These are phyloP conservation scores for Blastobasis lacticolella DNA, from an alignment of 2,888 invertebrate genomes.

Conservation along the genomic window DNA sequence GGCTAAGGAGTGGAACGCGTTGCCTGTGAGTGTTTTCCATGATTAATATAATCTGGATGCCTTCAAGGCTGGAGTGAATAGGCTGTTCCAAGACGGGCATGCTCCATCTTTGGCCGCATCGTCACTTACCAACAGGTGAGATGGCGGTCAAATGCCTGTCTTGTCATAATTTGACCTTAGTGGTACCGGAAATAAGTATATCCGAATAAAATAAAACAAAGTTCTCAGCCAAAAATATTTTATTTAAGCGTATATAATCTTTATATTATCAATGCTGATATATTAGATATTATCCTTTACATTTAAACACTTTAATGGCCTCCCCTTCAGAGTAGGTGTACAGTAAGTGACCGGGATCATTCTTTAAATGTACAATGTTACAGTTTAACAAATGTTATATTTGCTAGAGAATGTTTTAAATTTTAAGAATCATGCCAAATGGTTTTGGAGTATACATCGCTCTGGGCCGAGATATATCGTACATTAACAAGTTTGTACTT, in stretches of 20 bases:
- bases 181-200: no score
- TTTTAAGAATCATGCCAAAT: slow-evolving; percentile 35
- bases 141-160: no score
- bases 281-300: slow-evolving; percentile 65
- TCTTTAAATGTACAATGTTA: slow-evolving; percentile 39
- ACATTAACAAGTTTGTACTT: slow-evolving; percentile 63
- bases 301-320: slow-evolving; percentile 65
- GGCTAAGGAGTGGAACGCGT: no score
- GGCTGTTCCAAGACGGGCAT: no score
- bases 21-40: no score
- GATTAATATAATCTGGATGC: no score
- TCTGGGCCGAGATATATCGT: slow-evolving; percentile 50
- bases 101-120: no score
- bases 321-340: slow-evolving; percentile 46
- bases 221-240: slow-evolving; percentile 72
- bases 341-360: slow-evolving; percentile 40
- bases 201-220: slow-evolving; percentile 43
- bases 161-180: no score
- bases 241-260: slow-evolving; percentile 75
- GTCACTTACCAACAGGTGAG: no score
- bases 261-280: slow-evolving; percentile 72
- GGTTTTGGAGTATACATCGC: slow-evolving; percentile 42
- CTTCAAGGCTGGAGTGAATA: no score
- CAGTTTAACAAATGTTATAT: slow-evolving; percentile 6
- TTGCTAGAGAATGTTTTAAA: slow-evolving; percentile 32